A percentile compares a stretch with the other conserved stretches of the same genome.
Evolutionary conservation across 1,140 invertebrate genomes (phyloP).

Genomic region (Triops longicaudatus): DNA sequence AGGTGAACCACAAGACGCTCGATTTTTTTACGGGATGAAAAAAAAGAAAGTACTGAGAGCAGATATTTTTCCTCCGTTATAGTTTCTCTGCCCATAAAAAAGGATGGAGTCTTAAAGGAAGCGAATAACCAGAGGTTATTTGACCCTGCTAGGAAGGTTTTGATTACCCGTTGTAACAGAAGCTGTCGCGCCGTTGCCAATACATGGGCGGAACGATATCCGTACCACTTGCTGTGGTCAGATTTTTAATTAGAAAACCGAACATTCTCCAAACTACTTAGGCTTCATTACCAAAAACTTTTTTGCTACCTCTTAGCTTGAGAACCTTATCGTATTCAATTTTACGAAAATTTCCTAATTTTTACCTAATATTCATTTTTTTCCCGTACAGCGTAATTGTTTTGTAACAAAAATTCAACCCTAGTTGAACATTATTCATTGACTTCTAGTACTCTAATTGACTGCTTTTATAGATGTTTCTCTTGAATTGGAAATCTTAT

Average conservation of each 20-base stretch:
- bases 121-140: constrained; percentile 1
- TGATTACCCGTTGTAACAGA: constrained; percentile 12
- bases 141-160: background rate
- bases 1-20: background rate
- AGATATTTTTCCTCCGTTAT: background rate
- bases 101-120: background rate
- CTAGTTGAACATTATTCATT: no score
- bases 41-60: background rate
- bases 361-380: no score
- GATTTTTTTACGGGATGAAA: background rate
- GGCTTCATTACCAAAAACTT: background rate
- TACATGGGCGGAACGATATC: background rate
- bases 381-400: no score
- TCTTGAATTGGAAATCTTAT: no score
- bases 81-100: no score
- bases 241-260: constrained; percentile 9
- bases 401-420: no score
- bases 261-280: background rate
- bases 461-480: no score
- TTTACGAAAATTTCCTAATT: no score
- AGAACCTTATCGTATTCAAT: no score
- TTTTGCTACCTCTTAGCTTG: background rate
- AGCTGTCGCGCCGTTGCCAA: constrained; percentile 1
- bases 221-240: background rate
- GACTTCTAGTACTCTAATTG: no score